These are phyloP conservation scores for Dermolepida albohirtum DNA, from an alignment of 2,888 invertebrate genomes.

Conservation along the genomic window DNA sequence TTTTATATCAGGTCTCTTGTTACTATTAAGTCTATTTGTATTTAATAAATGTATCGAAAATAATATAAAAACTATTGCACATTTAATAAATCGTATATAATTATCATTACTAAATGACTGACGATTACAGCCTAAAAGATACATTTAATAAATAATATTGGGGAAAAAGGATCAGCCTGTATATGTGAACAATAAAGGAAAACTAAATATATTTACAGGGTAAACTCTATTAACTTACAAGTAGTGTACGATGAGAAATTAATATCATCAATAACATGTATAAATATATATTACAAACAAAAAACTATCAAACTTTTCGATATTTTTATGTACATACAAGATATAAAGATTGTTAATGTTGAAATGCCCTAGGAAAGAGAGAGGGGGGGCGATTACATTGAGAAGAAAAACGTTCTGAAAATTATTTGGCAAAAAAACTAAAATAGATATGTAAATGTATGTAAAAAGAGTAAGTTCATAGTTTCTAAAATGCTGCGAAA, in stretches of 20 bases:
- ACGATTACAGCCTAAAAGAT: conserved; percentile 15
- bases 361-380: no score
- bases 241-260: not conserved
- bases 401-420: no score
- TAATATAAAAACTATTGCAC: conserved; percentile 31
- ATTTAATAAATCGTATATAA: conserved; percentile 23
- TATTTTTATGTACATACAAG: no score
- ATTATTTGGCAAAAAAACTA: no score
- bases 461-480: no score
- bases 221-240: conserved; percentile 1
- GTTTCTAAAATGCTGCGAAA: no score
- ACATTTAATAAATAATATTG: conserved; percentile 34
- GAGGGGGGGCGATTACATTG: no score
- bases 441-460: no score
- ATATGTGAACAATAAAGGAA: conserved; percentile 1
- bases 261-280: not conserved
- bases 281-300: no score
- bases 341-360: no score
- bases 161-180: not conserved
- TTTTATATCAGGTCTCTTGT: conserved; percentile 26
- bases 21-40: conserved; percentile 19
- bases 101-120: conserved; percentile 25
- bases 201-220: conserved; percentile 3
- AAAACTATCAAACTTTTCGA: no score
- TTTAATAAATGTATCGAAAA: conserved; percentile 31